Evolutionary conservation across 1,140 invertebrate genomes (phyloP).

Genomic region (Brachionus koreanus): DNA sequence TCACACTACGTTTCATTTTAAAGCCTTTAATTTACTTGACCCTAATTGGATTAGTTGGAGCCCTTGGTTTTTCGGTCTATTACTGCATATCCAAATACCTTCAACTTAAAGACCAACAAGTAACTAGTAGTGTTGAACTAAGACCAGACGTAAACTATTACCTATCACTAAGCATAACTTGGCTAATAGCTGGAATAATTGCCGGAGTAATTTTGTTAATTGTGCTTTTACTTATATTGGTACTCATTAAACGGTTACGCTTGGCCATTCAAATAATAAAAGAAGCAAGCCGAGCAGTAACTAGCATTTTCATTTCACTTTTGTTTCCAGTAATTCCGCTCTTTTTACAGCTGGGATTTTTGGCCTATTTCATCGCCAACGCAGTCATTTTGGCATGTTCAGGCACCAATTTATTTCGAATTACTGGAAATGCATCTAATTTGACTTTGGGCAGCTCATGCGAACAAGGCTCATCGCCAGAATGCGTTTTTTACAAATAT

Average conservation of each 20-base stretch:
- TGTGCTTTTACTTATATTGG: neutral
- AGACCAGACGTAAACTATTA: neutral
- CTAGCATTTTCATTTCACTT: constrained; percentile 74
- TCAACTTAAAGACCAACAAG: neutral
- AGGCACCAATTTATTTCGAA: constrained; percentile 49
- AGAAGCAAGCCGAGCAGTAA: constrained; percentile 80
- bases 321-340: constrained; percentile 87
- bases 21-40: constrained; percentile 11
- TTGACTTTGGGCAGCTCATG: neutral
- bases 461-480: neutral
- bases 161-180: neutral
- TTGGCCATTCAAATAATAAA: constrained; percentile 83
- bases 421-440: neutral
- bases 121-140: neutral
- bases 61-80: constrained; percentile 11
- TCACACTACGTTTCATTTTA: neutral
- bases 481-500: constrained; percentile 25
- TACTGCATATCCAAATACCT: constrained; percentile 29
- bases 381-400: constrained; percentile 63
- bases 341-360: constrained; percentile 70
- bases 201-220: neutral
- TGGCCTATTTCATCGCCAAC: constrained; percentile 70
- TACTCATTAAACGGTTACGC: constrained; percentile 66
- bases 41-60: constrained; percentile 3
- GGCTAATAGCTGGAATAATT: constrained; percentile 31